These are phyloP conservation scores for Drosophila paracracens DNA, from an alignment of 2,888 invertebrate species.

Conservation along the genomic window DNA sequence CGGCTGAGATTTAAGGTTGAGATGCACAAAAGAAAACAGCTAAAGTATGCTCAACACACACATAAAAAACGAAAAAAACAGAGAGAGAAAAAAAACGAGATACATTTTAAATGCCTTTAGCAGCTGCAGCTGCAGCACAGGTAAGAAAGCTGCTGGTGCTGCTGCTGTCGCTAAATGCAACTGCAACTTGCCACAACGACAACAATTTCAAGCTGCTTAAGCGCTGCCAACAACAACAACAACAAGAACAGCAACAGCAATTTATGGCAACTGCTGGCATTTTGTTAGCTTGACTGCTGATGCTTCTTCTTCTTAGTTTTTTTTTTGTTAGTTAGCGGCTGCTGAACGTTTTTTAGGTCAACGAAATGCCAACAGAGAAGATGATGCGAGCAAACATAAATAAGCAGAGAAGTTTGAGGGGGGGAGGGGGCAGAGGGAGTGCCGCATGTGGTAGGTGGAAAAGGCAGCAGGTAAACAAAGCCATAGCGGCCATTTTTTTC, in stretches of 20 bases:
- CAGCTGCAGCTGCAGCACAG: conserved; percentile 51
- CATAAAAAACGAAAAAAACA: not conserved
- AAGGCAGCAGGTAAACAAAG: conserved; percentile 66
- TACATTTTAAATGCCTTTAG: conserved; percentile 50
- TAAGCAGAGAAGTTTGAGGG: conserved; percentile 29
- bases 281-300: conserved; percentile 50
- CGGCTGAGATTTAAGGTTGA: conserved; percentile 74
- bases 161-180: conserved; percentile 42
- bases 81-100: conserved; percentile 2
- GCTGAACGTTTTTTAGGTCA: conserved; percentile 79
- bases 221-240: conserved; percentile 43
- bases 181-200: conserved; percentile 48
- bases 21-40: conserved; percentile 6
- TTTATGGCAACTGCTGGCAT: conserved; percentile 73
- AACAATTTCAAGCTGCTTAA: conserved; percentile 52
- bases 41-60: conserved; percentile 23
- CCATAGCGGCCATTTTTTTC: conserved; percentile 57
- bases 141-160: conserved; percentile 57
- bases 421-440: not conserved
- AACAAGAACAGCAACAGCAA: conserved; percentile 57
- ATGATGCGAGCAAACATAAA: conserved; percentile 77
- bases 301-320: conserved; percentile 18
- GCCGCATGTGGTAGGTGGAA: conserved; percentile 38
- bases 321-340: conserved; percentile 59
- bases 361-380: conserved; percentile 76